These are phyloP conservation scores for Grammomys surdaster DNA, from an alignment of 2,113 vertebrate genomes.

Conservation along the genomic window DNA sequence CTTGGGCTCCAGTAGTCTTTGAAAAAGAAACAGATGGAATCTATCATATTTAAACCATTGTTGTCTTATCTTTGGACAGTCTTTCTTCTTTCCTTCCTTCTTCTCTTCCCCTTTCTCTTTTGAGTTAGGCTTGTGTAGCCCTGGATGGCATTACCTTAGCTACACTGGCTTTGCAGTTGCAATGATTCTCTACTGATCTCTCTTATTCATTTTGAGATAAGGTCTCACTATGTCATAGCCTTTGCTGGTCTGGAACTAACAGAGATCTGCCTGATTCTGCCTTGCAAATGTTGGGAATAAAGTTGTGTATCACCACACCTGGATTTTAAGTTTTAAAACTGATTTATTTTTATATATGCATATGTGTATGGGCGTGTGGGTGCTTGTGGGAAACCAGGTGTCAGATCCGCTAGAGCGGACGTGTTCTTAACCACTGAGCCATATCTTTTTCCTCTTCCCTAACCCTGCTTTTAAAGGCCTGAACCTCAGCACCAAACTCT, in stretches of 20 bases:
- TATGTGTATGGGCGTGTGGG: background rate
- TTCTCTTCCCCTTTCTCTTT: background rate
- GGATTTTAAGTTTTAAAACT: background rate
- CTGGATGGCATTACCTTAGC: background rate
- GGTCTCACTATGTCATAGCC: background rate
- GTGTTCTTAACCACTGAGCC: background rate
- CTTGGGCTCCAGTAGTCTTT: background rate
- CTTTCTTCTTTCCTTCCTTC: background rate
- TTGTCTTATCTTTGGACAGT: background rate
- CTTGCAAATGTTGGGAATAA: background rate
- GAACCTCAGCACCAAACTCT: conserved; percentile 2
- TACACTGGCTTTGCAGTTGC: background rate
- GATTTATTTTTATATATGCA: background rate
- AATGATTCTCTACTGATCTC: background rate
- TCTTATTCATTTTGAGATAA: background rate
- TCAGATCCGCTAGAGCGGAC: background rate
- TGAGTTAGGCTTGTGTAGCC: background rate
- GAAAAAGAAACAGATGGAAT: conserved; percentile 23
- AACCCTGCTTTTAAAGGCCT: background rate
- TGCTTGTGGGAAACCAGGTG: background rate
- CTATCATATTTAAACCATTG: background rate
- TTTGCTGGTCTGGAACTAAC: background rate
- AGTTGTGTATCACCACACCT: background rate
- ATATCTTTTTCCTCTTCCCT: background rate
- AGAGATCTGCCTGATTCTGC: background rate